These are phyloP conservation scores for Paracanthobrama guichenoti DNA, from an alignment of 2,113 vertebrate genomes.

Conservation along the genomic window DNA sequence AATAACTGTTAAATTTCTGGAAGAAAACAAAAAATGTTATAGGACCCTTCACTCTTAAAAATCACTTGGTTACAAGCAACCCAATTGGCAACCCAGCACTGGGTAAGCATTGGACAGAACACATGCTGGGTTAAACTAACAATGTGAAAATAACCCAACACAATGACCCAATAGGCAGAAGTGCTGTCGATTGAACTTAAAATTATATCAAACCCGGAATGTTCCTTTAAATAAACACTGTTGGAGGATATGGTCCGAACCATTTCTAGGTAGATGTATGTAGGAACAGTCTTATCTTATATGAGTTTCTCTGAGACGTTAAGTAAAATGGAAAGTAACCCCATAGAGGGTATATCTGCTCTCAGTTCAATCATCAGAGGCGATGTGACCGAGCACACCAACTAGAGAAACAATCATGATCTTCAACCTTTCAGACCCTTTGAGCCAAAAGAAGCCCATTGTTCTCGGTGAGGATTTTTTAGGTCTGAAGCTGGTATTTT, in stretches of 20 bases:
- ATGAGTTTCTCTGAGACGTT: not conserved
- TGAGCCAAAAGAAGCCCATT: conserved; percentile 5
- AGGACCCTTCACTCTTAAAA: too few species aligned
- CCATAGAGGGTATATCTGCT: conserved; percentile 10
- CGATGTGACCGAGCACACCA: conserved; percentile 24
- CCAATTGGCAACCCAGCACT: too few species aligned
- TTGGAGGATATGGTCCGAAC: not conserved
- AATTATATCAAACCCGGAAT: too few species aligned
- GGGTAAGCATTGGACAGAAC: too few species aligned
- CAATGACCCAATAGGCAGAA: too few species aligned
- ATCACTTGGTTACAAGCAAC: too few species aligned
- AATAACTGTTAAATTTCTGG: too few species aligned
- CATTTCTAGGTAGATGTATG: not conserved
- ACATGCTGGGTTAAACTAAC: too few species aligned
- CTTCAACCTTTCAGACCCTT: not conserved
- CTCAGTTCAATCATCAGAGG: conserved; percentile 37
- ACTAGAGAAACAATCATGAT: conserved; percentile 39
- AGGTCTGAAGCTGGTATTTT: not conserved
- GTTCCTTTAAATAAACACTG: not conserved
- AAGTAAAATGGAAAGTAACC: not conserved
- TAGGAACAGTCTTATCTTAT: not conserved
- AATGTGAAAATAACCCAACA: too few species aligned
- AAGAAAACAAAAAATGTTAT: too few species aligned
- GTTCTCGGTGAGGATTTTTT: conserved; percentile 3
- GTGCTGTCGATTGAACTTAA: too few species aligned